Conservation (phyloP, 2,888 invertebrate species). For the Nephrotoma flavescens region DNA sequence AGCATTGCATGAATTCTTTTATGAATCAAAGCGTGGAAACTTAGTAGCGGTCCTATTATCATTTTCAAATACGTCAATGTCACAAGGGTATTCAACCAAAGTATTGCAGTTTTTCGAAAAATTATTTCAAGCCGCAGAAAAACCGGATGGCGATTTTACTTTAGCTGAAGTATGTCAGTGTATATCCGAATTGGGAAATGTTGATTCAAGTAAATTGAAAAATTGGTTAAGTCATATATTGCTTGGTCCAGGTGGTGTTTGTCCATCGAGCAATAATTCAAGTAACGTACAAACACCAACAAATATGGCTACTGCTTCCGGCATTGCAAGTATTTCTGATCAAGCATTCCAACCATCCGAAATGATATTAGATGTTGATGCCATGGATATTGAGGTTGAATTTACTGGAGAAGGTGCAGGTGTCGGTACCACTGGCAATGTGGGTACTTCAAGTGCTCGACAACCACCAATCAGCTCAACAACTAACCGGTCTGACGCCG, state of each 20-base stretch:
- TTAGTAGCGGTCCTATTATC: conserved; percentile 68
- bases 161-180: conserved; percentile 52
- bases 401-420: conserved; percentile 19
- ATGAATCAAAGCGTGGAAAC: conserved; percentile 42
- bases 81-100: conserved; percentile 55
- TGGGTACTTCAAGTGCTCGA: conserved; percentile 10
- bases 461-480: conserved; percentile 25
- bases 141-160: conserved; percentile 43
- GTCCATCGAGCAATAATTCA: conserved; percentile 30
- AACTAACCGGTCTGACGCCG: conserved; percentile 29
- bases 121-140: conserved; percentile 49
- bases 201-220: conserved; percentile 48
- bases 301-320: conserved; percentile 31
- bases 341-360: conserved; percentile 20
- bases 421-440: conserved; percentile 25
- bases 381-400: conserved; percentile 26
- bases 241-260: conserved; percentile 37
- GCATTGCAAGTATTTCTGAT: conserved; percentile 27
- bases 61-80: conserved; percentile 58
- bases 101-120: conserved; percentile 70
- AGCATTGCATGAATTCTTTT: conserved; percentile 72
- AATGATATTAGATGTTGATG: conserved; percentile 22
- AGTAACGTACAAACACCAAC: conserved; percentile 39
- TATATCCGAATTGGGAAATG: conserved; percentile 46
- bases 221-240: conserved; percentile 50